These are phyloP conservation scores for Calameuta filiformis DNA, from an alignment of 2,888 invertebrate species.

Conservation along the genomic window DNA sequence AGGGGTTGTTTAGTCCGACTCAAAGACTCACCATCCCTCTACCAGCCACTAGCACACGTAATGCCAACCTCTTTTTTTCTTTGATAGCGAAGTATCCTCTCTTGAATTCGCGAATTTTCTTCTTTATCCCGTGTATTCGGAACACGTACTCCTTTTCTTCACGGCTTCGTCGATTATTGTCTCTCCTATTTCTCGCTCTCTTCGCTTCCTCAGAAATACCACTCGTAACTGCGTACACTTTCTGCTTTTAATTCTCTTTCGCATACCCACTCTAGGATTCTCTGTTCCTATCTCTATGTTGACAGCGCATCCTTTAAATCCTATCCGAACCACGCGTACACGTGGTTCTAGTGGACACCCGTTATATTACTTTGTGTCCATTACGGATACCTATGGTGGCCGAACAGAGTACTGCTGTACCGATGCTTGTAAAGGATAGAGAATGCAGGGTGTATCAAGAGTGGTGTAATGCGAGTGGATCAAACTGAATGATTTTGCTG, in stretches of 20 bases:
- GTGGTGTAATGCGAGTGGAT: not conserved
- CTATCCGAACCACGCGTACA: not conserved
- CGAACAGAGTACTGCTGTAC: not conserved
- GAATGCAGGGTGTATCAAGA: not conserved
- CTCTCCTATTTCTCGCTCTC: not conserved
- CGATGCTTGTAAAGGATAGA: not conserved
- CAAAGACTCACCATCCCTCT: not conserved
- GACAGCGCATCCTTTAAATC: not conserved
- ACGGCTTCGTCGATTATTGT: not conserved
- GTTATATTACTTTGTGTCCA: not conserved
- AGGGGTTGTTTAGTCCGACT: not conserved
- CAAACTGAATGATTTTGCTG: not conserved
- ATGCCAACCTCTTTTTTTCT: not conserved
- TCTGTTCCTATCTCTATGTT: not conserved
- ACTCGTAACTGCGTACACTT: not conserved
- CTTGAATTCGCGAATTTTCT: not conserved
- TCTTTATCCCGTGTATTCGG: not conserved
- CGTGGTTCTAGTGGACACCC: not conserved
- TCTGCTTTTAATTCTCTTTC: not conserved
- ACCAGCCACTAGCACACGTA: not conserved
- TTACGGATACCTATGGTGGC: not conserved
- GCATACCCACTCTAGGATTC: not conserved
- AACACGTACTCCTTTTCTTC: not conserved
- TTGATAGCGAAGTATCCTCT: not conserved
- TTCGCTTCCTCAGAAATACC: not conserved